phyloP scores from a whole-genome alignment of 2,113 vertebrate genomes.

The Mola mola region DNA sequence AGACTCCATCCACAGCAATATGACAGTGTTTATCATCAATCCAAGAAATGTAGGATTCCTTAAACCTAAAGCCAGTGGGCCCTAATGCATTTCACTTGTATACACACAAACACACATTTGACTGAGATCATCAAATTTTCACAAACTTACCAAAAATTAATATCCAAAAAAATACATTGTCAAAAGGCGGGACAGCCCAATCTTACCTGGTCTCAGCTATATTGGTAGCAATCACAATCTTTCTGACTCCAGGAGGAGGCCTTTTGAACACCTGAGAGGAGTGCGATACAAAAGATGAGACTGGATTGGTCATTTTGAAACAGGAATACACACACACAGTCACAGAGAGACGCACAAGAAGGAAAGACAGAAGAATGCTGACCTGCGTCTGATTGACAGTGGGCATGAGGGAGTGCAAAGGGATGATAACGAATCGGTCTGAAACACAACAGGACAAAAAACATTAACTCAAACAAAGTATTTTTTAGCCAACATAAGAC shows the following conservation, averaged over 20 bases:
- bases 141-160: neutral
- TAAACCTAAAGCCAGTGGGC: conserved; percentile 20
- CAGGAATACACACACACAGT: conserved; percentile 17
- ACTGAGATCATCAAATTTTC: neutral
- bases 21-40: conserved; percentile 40
- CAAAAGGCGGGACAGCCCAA: neutral
- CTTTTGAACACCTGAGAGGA: conserved; percentile 92
- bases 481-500: neutral
- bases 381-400: conserved; percentile 98
- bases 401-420: conserved; percentile 97
- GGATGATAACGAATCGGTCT: conserved; percentile 97
- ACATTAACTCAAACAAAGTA: conserved; percentile 30
- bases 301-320: conserved; percentile 14
- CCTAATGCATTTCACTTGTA: conserved; percentile 12
- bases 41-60: conserved; percentile 52
- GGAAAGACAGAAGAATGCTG: conserved; percentile 58
- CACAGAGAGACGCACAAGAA: neutral
- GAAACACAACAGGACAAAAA: conserved; percentile 72
- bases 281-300: conserved; percentile 46
- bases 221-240: conserved; percentile 98
- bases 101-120: conserved; percentile 6
- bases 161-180: conserved; percentile 13
- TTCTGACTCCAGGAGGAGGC: conserved; percentile 93
- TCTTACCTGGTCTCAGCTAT: conserved; percentile 97
- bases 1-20: conserved; percentile 22